phyloP scores from a whole-genome alignment of 2,113 vertebrate genomes.

The Aegotheles bennettii region DNA sequence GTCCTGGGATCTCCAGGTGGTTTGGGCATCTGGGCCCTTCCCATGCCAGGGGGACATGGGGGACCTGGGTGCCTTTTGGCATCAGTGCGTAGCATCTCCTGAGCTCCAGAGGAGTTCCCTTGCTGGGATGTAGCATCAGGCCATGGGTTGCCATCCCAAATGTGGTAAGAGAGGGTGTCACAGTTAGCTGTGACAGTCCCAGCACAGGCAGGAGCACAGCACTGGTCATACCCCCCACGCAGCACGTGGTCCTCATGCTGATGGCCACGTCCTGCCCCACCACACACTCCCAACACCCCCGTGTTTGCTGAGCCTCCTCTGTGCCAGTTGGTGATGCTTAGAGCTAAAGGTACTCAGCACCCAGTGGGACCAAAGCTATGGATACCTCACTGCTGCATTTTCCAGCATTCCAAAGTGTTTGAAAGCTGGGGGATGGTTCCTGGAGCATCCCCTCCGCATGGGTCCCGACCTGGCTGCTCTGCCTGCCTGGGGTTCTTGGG shows the following conservation, averaged over 20 bases:
- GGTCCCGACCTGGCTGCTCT: background rate
- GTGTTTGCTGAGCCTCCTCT: background rate
- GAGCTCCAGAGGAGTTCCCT: background rate
- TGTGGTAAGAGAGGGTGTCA: background rate
- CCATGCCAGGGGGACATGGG: background rate
- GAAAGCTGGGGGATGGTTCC: background rate
- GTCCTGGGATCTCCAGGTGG: background rate
- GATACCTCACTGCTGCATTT: background rate
- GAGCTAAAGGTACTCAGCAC: background rate
- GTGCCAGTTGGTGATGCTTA: background rate
- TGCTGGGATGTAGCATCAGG: background rate
- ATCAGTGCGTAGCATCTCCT: background rate
- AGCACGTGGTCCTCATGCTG: background rate
- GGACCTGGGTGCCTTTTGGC: accelerated
- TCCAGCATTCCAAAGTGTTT: background rate
- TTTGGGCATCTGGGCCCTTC: background rate
- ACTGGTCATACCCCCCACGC: no score
- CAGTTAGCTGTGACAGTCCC: accelerated
- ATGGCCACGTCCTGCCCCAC: background rate
- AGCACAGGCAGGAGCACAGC: background rate
- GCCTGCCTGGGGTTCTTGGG: background rate
- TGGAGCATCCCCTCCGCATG: background rate
- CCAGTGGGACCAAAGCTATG: background rate
- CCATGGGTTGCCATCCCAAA: background rate
- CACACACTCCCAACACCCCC: background rate